Evolutionary conservation across 2,888 invertebrate species (phyloP).

Genomic region (Drosophila fulvimacula): DNA sequence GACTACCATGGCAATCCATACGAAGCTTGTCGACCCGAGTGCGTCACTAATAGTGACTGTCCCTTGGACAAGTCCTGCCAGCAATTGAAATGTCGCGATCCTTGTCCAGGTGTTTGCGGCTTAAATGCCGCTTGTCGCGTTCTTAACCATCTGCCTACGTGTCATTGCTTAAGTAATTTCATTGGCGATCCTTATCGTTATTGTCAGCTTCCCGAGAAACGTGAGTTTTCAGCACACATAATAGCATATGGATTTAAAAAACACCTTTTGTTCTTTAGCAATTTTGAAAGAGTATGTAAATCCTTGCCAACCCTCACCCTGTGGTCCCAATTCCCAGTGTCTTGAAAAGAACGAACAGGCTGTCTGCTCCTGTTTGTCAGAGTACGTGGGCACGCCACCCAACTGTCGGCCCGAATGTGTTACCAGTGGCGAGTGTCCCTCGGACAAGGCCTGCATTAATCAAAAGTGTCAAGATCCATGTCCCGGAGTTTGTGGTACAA

Average conservation of each 20-base stretch:
- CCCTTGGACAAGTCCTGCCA: conserved; percentile 89
- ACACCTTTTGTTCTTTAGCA: conserved; percentile 54
- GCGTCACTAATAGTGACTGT: conserved; percentile 92
- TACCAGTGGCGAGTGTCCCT: conserved; percentile 87
- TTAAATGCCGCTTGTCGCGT: conserved; percentile 90
- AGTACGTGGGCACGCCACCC: conserved; percentile 88
- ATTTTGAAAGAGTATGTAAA: conserved; percentile 84
- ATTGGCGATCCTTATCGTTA: conserved; percentile 91
- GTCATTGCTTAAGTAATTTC: conserved; percentile 89
- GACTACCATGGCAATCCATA: conserved; percentile 89
- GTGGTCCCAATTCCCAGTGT: conserved; percentile 89
- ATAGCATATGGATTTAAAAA: not conserved
- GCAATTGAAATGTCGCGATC: conserved; percentile 91
- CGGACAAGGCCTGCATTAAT: conserved; percentile 87
- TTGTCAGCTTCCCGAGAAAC: conserved; percentile 86
- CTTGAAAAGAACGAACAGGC: conserved; percentile 87
- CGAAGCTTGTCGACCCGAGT: conserved; percentile 91
- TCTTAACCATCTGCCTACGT: conserved; percentile 89
- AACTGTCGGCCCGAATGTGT: conserved; percentile 89
- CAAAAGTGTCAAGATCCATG: conserved; percentile 89
- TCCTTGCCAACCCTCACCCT: conserved; percentile 88
- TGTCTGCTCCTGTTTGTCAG: conserved; percentile 87
- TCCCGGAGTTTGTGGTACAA: conserved; percentile 87
- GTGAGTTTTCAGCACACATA: conserved; percentile 85
- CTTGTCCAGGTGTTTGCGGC: conserved; percentile 92